Base-by-base conservation (phyloP, 2,888 invertebrate species). In the Dynastes tityus region DNA sequence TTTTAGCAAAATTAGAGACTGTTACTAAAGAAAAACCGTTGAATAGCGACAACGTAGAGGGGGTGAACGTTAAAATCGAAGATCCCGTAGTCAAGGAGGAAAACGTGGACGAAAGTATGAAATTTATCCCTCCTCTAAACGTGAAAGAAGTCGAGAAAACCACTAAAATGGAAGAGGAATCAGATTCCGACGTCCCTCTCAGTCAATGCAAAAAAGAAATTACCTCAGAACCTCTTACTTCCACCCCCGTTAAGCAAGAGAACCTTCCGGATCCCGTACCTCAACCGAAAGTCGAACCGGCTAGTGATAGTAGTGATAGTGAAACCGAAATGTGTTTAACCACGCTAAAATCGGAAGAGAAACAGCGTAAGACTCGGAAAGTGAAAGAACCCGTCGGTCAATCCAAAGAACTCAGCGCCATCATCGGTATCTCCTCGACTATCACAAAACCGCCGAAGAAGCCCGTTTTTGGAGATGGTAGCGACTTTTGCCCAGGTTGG, bases 401-500 rank as follows among this genome's bases (percentile, higher is more conserved):
- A 86, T 86, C 70, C 79, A 83, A 16, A 70, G 65, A 78, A 76
- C 22, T 77, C 5, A 70, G 29, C 22, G 73, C 55, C 9, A 73
- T 74, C 45, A 55, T 64, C 13, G 71, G 77, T 13, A 37, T 73
- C 6, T 22, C 75, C 37, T 55, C 78, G 32, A 58, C 63, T 37
- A 75, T 89, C 13, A 85, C 64, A 85, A 89, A 88, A 81, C 87
- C 87, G 11, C 88, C 88, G 1, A 88, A 87, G 45, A 93, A 93
- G 86, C 91, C 93, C n/a, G 89, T 91, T 49, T 93, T 93, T 85
- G 94, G 94, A 2, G 93, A 93, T 86, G 93, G 93, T 49, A 93
- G 93, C 61, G 93, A 93, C 85, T 94, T 95, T 84, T 91, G 92
- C 82, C 95, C 95, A 0, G 95, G 95, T 0, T 95, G 95, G 95